Conservation (phyloP, 2,888 invertebrate species). For the Drosophila nr. perissopoda region DNA sequence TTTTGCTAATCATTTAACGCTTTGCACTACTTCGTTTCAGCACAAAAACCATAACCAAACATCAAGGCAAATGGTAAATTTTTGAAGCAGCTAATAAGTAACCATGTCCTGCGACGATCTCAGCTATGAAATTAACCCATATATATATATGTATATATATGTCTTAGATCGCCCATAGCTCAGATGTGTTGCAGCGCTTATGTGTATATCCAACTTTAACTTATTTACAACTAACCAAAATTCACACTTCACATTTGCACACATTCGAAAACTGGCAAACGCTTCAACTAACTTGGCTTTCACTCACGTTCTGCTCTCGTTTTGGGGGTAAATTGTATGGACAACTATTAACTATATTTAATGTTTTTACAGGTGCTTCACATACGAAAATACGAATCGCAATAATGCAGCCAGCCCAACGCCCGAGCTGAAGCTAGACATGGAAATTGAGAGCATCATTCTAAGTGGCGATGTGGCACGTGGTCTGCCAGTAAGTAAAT, state of each 20-base stretch:
- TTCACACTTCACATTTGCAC: slow-evolving; percentile 64
- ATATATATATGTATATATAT: not conserved
- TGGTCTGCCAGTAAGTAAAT: slow-evolving; percentile 69
- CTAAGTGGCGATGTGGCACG: slow-evolving; percentile 63
- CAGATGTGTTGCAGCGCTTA: slow-evolving; percentile 29
- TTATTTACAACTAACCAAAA: slow-evolving; percentile 50
- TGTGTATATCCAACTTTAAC: not conserved
- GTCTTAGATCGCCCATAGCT: slow-evolving; percentile 4
- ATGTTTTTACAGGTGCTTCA: slow-evolving; percentile 81
- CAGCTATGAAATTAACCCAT: slow-evolving; percentile 26
- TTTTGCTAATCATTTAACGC: slow-evolving; percentile 78
- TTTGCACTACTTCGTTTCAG: slow-evolving; percentile 87
- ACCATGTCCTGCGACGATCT: slow-evolving; percentile 32
- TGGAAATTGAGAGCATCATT: slow-evolving; percentile 81
- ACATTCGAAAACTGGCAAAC: slow-evolving; percentile 57
- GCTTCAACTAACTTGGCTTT: slow-evolving; percentile 70
- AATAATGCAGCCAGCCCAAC: slow-evolving; percentile 83
- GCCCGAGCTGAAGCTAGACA: slow-evolving; percentile 83
- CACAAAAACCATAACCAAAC: slow-evolving; percentile 94
- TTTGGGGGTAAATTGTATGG: not conserved
- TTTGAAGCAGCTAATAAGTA: slow-evolving; percentile 71
- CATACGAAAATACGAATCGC: slow-evolving; percentile 83
- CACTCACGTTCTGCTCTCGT: slow-evolving; percentile 46
- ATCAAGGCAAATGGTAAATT: slow-evolving; percentile 93
- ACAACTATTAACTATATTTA: slow-evolving; percentile 3